Evolutionary conservation across 2,888 invertebrate genomes (phyloP).

Genomic region (Caenorhabditis panamensis): DNA sequence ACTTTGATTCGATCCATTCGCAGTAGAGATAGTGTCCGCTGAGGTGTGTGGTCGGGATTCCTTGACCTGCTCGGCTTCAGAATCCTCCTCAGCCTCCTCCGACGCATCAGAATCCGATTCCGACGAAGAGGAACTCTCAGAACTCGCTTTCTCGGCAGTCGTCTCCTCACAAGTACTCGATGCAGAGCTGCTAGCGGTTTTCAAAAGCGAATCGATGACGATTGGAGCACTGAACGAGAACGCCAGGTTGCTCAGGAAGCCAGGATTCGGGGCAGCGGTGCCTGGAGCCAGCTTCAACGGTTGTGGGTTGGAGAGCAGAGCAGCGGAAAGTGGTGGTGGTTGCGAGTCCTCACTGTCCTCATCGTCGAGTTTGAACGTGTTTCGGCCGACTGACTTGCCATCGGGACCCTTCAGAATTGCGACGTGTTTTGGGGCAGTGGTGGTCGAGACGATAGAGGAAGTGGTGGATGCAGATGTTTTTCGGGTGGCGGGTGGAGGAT

Average conservation of each 20-base stretch:
- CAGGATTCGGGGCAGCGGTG: slow-evolving; percentile 24
- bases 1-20: slow-evolving; percentile 31
- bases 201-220: slow-evolving; percentile 2
- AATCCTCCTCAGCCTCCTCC: slow-evolving; percentile 9
- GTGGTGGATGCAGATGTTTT: neutral
- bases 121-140: neutral
- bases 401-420: slow-evolving; percentile 45
- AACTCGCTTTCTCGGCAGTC: slow-evolving; percentile 18
- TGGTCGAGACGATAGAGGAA: slow-evolving; percentile 24
- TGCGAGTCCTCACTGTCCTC: slow-evolving; percentile 22
- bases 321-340: slow-evolving; percentile 24
- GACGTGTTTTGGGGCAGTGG: slow-evolving; percentile 15
- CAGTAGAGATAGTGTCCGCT: slow-evolving; percentile 55
- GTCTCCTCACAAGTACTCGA: slow-evolving; percentile 9
- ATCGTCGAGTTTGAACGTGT: slow-evolving; percentile 54
- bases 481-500: slow-evolving; percentile 15
- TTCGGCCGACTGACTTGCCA: slow-evolving; percentile 50
- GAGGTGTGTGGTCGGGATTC: slow-evolving; percentile 60
- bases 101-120: neutral
- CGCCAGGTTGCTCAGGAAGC: slow-evolving; percentile 48
- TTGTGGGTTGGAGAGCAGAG: slow-evolving; percentile 14
- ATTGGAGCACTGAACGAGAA: slow-evolving; percentile 52
- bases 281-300: slow-evolving; percentile 25
- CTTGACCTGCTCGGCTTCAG: slow-evolving; percentile 13
- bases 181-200: slow-evolving; percentile 8